Base-by-base conservation (phyloP, 1,140 invertebrate genomes). In the Drosophila obscura region DNA sequence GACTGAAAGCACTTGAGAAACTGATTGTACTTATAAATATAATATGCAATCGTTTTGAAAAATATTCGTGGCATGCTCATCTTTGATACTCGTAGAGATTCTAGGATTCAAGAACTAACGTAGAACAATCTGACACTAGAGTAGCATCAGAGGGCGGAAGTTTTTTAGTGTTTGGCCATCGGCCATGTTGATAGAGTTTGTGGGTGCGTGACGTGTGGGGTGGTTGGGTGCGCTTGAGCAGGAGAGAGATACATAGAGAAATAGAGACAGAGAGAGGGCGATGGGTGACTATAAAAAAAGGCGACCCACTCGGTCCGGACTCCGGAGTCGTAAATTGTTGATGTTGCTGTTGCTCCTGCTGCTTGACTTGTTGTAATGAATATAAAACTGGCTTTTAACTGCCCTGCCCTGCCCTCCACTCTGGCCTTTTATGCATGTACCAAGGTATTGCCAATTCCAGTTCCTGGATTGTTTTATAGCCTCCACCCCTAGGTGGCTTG, bases 381-480 rank as follows among this genome's bases (percentile, higher is more conserved):
- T 78, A 87, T 75, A 85, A 81, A 81, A 87, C 78, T 69, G 69
- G 45, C 65, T 68, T 81, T 85, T 87, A 81, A 87, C 78, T 81
- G 82, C 82, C 63, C 65, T 35, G 31, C 24, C 22, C 49, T 49
- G 48, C 64, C 48, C 41, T 43, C 49, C 35, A 45, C n/a, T 28
- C 13, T 58, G 7, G 24, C 6, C 50, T 65, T 50, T 65, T 74
- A 48, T 63, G 46, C 76, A 72, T 67, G 50, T 58, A 46, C 52
- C 11, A 58, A 43, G 56, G 56, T 56, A 84, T 68, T 73, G 58
- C 57, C 51, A 73, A 84, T 80, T 73, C 56, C 39, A 51, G 73
- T 59, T 64, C 39, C 49, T 56, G 55, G 67, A 63, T 83, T 72
- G 53, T 74, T 74, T 74, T 75, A 75, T 43, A 53, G 53, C 46